Base-by-base conservation (phyloP, 1,140 invertebrate species). In the Drosophila repletoides region DNA sequence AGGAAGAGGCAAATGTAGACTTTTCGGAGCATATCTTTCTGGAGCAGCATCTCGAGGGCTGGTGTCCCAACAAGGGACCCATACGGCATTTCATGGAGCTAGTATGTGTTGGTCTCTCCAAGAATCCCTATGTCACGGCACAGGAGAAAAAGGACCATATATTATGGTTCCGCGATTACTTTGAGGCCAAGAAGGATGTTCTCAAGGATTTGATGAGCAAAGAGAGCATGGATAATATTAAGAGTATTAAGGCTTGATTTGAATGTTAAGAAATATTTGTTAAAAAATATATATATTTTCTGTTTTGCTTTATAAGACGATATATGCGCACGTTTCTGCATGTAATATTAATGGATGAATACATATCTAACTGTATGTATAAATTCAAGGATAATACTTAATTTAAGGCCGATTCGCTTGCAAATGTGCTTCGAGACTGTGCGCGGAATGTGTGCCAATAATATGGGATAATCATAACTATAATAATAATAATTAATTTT, bases 31-130 rank as follows among this genome's bases (percentile, higher is more conserved):
- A 99, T 88, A 93, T 99, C 10, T 98, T 99, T 90, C 90, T 99
- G 5, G 97, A 99, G 65, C 90, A 92, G 12, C 94, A 97, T 89
- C 91, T 99, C 14, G 93, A 95, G 87, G 93, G 92, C 1, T 98
- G 96, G 95, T 99, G 98, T 91, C 98, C 98, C 0, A 92, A 91
- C 28, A 93, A 92, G 77, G 98, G 98, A 0, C 97, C 98, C 0
- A 93, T 99, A 55, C 92, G 96, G 10, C 96, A 99, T 90, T 99
- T 98, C 89, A 99, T 99, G 98, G 97, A 99, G 89, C 92, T 99
- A 3, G 97, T 99, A 0, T 96, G 95, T 72, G 93, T 95, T 0
- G 98, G 97, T n/a, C 92, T 99, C 5, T 97, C 97, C 0, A 98
- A 98, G 91, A 99, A 99, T 92, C 94, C 97, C 2, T 97, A 96